Conservation (phyloP, 2,888 invertebrate species). For the Linnaemya tessellans region DNA sequence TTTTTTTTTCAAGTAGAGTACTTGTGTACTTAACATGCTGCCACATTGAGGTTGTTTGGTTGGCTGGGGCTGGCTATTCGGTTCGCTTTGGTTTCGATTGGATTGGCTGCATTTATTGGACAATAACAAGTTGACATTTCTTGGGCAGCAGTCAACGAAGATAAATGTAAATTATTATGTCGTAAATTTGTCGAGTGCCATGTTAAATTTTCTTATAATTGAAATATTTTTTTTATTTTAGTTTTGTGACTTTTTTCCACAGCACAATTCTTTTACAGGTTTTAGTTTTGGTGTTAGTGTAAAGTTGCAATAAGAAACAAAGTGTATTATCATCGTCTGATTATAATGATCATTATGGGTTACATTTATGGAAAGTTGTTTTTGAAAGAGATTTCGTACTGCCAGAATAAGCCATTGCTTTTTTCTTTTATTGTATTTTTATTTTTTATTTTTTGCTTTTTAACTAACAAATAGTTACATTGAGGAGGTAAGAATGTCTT, state of each 20-base stretch:
- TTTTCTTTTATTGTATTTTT: no score
- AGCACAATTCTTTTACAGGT: conserved; percentile 30
- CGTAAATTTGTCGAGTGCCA: conserved; percentile 78
- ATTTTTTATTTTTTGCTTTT: neutral
- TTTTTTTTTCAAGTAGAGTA: conserved; percentile 55
- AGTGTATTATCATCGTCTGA: conserved; percentile 45
- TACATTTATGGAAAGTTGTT: conserved; percentile 44
- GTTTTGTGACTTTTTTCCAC: conserved; percentile 12
- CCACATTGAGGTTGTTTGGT: conserved; percentile 46
- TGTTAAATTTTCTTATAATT: conserved; percentile 73
- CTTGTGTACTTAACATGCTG: conserved; percentile 50
- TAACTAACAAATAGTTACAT: neutral
- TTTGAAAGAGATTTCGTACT: neutral
- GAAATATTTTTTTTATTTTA: conserved; percentile 61
- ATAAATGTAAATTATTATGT: conserved; percentile 83
- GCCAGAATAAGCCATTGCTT: neutral
- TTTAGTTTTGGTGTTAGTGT: conserved; percentile 40
- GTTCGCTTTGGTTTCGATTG: conserved; percentile 37
- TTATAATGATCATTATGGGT: conserved; percentile 54
- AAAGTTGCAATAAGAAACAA: conserved; percentile 34
- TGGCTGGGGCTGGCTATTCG: conserved; percentile 37
- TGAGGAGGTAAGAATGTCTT: no score
- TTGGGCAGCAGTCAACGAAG: conserved; percentile 77
- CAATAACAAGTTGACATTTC: conserved; percentile 71
- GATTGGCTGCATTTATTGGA: conserved; percentile 67